A percentile compares a stretch with the other conserved stretches of the same genome.
Conservation (phyloP, 2,888 invertebrate species). For the Salticus scenicus region DNA sequence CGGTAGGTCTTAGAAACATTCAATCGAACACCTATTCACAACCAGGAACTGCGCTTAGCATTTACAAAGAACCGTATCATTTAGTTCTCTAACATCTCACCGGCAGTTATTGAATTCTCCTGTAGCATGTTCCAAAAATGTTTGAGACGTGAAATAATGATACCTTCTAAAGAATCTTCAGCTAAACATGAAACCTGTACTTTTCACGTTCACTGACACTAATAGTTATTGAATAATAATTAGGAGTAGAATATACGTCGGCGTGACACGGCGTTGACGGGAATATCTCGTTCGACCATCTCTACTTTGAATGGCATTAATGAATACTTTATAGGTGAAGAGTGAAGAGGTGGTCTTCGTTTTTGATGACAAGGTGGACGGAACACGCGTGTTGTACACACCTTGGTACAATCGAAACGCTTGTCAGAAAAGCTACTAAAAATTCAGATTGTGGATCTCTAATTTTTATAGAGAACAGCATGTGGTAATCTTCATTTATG, state of each 20-base stretch:
- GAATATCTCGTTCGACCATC: not conserved
- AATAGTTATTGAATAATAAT: constrained; percentile 67
- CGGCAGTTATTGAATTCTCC: not conserved
- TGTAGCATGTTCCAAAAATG: not conserved
- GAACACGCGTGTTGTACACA: not conserved
- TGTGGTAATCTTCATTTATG: too few species aligned
- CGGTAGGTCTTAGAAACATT: constrained; percentile 8
- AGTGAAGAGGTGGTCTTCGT: constrained; percentile 10
- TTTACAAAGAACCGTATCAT: not conserved
- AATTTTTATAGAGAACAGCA: too few species aligned
- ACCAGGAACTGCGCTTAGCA: not conserved
- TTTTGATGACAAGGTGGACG: not conserved
- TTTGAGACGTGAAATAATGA: constrained; percentile 53
- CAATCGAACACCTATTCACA: not conserved
- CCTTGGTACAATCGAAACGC: not conserved
- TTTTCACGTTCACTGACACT: constrained; percentile 58
- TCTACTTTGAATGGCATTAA: not conserved
- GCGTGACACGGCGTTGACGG: constrained; percentile 10
- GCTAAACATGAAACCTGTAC: constrained; percentile 63
- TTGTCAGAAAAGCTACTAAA: too few species aligned
- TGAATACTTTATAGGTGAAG: not conserved
- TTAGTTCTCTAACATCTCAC: not conserved
- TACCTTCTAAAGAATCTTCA: constrained; percentile 44
- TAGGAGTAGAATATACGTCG: constrained; percentile 23
- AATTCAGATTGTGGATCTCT: too few species aligned